A percentile compares a stretch with the other conserved stretches of the same genome.
These are phyloP conservation scores for Copidosoma aretas DNA, from an alignment of 2,888 invertebrate species.

Conservation along the genomic window DNA sequence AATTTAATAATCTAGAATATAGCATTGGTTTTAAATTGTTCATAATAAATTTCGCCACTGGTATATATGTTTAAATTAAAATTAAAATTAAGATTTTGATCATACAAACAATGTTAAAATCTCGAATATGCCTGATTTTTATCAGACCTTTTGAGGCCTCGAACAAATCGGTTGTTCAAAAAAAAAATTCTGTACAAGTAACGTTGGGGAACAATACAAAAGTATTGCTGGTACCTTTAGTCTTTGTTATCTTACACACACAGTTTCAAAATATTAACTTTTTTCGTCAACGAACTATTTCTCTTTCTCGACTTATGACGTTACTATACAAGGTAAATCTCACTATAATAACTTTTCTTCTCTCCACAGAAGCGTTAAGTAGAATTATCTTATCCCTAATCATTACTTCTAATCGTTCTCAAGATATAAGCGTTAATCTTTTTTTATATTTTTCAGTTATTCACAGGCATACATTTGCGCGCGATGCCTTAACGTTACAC, in stretches of 20 bases:
- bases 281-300: slow-evolving; percentile 1
- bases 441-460: slow-evolving; percentile 8
- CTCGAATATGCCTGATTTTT: too few species aligned
- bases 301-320: not conserved
- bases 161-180: not conserved
- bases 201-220: not conserved
- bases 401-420: slow-evolving; percentile 12
- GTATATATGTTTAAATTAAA: too few species aligned
- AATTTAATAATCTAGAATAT: too few species aligned
- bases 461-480: slow-evolving; percentile 6
- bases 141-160: not conserved
- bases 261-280: slow-evolving; percentile 1
- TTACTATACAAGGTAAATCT: slow-evolving; percentile 5
- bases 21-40: too few species aligned
- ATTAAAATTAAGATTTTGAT: too few species aligned
- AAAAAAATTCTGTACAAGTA: not conserved
- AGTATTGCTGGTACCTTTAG: not conserved
- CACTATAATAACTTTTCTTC: slow-evolving; percentile 19
- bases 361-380: slow-evolving; percentile 23
- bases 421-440: slow-evolving; percentile 24
- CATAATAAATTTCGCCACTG: too few species aligned
- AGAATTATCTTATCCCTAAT: slow-evolving; percentile 10
- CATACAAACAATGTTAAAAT: too few species aligned
- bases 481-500: slow-evolving; percentile 14
- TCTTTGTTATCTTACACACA: not conserved